phyloP scores from a whole-genome alignment of 2,797 vertebrate species.

The Protosalanx chinensis region DNA sequence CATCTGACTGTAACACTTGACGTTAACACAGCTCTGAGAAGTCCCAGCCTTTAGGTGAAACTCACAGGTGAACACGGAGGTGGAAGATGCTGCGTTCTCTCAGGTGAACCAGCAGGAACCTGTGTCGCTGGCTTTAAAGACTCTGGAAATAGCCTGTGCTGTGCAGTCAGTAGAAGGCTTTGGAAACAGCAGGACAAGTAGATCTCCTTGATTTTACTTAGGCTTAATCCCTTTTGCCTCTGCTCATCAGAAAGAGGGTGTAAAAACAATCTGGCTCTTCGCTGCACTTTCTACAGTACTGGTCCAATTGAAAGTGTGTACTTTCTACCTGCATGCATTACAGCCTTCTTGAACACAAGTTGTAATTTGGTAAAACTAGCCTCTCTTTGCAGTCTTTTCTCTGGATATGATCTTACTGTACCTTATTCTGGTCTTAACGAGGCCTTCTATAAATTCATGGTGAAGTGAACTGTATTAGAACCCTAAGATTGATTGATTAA shows the following conservation, averaged over 20 bases:
- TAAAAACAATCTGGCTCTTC: neutral
- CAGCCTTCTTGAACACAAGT: too few relatives aligned
- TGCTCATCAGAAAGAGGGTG: neutral
- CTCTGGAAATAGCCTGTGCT: conserved; percentile 9
- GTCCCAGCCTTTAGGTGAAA: too few relatives aligned
- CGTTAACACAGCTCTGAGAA: too few relatives aligned
- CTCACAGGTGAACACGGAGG: too few relatives aligned
- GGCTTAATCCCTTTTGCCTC: conserved; percentile 50
- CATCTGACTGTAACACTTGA: too few relatives aligned
- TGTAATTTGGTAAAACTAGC: too few relatives aligned
- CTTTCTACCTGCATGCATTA: too few relatives aligned
- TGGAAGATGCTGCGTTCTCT: too few relatives aligned
- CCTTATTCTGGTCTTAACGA: neutral
- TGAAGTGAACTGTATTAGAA: neutral
- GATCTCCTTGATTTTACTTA: conserved; percentile 56
- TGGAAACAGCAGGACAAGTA: conserved; percentile 52
- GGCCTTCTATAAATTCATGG: neutral
- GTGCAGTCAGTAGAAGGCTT: conserved; percentile 31
- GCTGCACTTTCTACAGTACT: neutral
- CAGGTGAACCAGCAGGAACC: too few relatives aligned
- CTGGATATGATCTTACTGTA: neutral
- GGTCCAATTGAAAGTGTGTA: neutral
- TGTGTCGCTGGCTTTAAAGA: neutral
- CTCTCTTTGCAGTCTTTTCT: neutral
- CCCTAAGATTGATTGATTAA: neutral